These are phyloP conservation scores for Villa cingulata DNA, from an alignment of 2,888 invertebrate genomes.

Conservation along the genomic window DNA sequence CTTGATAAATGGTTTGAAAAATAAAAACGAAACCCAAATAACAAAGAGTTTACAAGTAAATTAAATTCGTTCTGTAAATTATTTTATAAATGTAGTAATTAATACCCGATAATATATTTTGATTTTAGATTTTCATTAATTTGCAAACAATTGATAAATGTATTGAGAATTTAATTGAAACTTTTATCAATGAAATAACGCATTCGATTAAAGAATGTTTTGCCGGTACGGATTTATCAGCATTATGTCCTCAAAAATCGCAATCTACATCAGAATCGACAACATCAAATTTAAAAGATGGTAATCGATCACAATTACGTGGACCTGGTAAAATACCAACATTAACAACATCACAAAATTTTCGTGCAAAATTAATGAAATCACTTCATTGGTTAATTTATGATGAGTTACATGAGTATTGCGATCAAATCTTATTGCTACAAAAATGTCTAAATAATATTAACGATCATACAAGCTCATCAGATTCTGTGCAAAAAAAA, in stretches of 20 bases:
- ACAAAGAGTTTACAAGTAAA: slow-evolving; percentile 50
- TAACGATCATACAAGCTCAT: slow-evolving; percentile 31
- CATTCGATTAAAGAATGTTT: slow-evolving; percentile 35
- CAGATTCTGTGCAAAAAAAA: slow-evolving; percentile 37
- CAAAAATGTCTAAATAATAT: slow-evolving; percentile 31
- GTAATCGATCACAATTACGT: slow-evolving; percentile 20
- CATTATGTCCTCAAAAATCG: slow-evolving; percentile 37
- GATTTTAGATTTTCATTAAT: slow-evolving; percentile 31
- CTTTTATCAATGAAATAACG: slow-evolving; percentile 31
- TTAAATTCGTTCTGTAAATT: background rate
- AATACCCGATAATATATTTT: slow-evolving; percentile 32
- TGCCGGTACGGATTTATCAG: slow-evolving; percentile 37
- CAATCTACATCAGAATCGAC: slow-evolving; percentile 27
- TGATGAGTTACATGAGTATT: slow-evolving; percentile 54
- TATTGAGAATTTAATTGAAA: slow-evolving; percentile 30
- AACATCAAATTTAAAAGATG: slow-evolving; percentile 16
- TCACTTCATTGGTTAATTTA: slow-evolving; percentile 78
- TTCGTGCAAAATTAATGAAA: slow-evolving; percentile 62
- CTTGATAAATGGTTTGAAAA: slow-evolving; percentile 63
- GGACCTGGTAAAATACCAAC: slow-evolving; percentile 40
- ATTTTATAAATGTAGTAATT: slow-evolving; percentile 29
- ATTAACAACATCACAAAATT: slow-evolving; percentile 40
- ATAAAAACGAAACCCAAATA: slow-evolving; percentile 53
- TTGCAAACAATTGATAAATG: slow-evolving; percentile 31
- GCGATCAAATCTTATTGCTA: slow-evolving; percentile 43